Percentiles rank a stretch among this genome's conserved stretches.
Conservation (phyloP, 2,113 vertebrate species). For the Cinclus mexicanus region DNA sequence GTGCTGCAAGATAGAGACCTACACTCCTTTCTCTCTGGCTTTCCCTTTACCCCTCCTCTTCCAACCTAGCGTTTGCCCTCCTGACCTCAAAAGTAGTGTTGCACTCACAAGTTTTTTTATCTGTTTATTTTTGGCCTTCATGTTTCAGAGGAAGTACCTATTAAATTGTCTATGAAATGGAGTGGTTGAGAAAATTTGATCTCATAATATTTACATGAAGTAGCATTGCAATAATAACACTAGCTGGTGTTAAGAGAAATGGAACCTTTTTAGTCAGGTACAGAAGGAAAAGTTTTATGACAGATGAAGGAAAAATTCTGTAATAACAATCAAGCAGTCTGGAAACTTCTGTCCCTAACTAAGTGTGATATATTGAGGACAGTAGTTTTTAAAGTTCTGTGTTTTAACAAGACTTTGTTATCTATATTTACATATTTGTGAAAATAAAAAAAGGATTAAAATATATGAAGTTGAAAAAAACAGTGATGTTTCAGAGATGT, state of each 20-base stretch:
- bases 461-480: slow-evolving; percentile 29
- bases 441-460: slow-evolving; percentile 47
- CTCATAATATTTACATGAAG: slow-evolving; percentile 43
- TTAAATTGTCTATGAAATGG: neutral
- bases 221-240: neutral
- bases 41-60: neutral
- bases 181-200: neutral
- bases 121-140: neutral
- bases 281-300: neutral
- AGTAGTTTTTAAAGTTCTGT: neutral
- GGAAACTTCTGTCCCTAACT: neutral
- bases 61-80: neutral
- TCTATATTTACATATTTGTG: slow-evolving; percentile 18
- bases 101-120: neutral
- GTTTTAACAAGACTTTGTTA: neutral
- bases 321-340: neutral
- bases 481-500: neutral
- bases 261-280: neutral
- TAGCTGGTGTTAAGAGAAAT: neutral
- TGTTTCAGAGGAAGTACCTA: neutral
- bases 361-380: neutral
- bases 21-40: neutral
- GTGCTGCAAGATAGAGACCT: neutral
- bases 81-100: neutral
- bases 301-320: neutral